Base-by-base conservation (phyloP, 2,797 vertebrate species). In the Acanthopagrus latus region DNA sequence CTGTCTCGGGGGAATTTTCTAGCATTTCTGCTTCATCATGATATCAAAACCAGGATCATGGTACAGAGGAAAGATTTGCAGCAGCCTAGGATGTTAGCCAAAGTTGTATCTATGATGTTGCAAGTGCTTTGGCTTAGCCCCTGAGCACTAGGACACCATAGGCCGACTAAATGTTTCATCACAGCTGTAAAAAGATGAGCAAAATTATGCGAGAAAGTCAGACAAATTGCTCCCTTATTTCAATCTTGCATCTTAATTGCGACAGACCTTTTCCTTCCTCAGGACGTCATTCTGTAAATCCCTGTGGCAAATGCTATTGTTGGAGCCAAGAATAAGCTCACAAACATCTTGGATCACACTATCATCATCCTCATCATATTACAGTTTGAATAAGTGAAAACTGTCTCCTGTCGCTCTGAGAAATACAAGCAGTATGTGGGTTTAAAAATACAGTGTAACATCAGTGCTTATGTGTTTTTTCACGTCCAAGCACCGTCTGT, bases 161-260 rank as follows among this genome's bases (percentile, higher is more conserved):
- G 68, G 44, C 62, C 16, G 27, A 69, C 72, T 88, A 58, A 89
- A 88, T 90, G 84, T 88, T 90, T 90, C 74, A 86, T 89, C 83
- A 81, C 56, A 83, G 52, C 62, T 78, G 65, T 52, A 71, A 81
- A 83, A 71, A n/a, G 64, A 87, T 70, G 82, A 88, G 80, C 82
- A 76, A 89, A 90, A 91, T 88, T 59, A 84, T 64, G 71, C 81
- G 20, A 50, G 51, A 71, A 85, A 76, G 63, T 65, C 38, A 27
- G 18, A 59, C 64, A 73, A 77, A 80, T 66, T 64, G 13, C 72
- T 65, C 38, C 60, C 64, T 80, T 38, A n/a, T 75, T 82, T 76
- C 17, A 69, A 59, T 56, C 20, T 7, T 17, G 8, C 69, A 51
- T 76, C 20, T 57, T 54, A 66, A 81, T 81, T 59, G 74, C 72